These are phyloP conservation scores for Atractosteus spatula DNA, from an alignment of 2,113 vertebrate genomes.

Conservation along the genomic window DNA sequence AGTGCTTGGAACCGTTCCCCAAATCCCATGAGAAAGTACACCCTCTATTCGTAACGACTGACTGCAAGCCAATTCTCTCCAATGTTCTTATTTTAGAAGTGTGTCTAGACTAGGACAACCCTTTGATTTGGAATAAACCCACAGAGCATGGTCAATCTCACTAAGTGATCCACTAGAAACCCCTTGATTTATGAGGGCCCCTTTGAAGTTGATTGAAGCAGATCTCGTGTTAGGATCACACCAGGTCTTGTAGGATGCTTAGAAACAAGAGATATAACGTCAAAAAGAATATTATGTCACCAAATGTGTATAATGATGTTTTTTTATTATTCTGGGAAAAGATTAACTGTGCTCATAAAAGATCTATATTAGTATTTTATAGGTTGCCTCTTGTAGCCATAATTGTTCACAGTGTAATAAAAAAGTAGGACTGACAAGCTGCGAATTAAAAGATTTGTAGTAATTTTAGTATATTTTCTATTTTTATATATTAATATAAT, in stretches of 20 bases:
- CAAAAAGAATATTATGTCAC: conserved; percentile 45
- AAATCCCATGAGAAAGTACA: conserved; percentile 45
- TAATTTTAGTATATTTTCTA: conserved; percentile 31
- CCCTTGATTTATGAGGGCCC: no score
- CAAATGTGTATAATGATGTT: conserved; percentile 36
- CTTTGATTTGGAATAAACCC: conserved; percentile 48
- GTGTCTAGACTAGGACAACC: conserved; percentile 58
- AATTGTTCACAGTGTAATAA: conserved; percentile 57
- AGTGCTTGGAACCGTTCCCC: no score
- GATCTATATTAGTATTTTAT: conserved; percentile 63
- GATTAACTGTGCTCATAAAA: conserved; percentile 54
- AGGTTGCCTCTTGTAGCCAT: conserved; percentile 54
- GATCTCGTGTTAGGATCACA: conserved; percentile 26
- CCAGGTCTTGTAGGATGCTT: conserved; percentile 41
- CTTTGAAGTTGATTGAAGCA: not conserved
- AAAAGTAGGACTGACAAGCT: conserved; percentile 53
- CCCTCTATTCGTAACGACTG: conserved; percentile 26
- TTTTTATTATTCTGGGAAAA: conserved; percentile 42
- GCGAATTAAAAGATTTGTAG: conserved; percentile 53
- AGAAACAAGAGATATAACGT: conserved; percentile 29
- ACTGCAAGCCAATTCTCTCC: conserved; percentile 43
- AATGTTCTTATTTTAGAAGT: conserved; percentile 48
- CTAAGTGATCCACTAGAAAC: no score
- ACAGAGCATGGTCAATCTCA: conserved; percentile 10
- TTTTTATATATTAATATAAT: no score